phyloP scores from a whole-genome alignment of 1,140 invertebrate species.

The Nylanderia fulva region DNA sequence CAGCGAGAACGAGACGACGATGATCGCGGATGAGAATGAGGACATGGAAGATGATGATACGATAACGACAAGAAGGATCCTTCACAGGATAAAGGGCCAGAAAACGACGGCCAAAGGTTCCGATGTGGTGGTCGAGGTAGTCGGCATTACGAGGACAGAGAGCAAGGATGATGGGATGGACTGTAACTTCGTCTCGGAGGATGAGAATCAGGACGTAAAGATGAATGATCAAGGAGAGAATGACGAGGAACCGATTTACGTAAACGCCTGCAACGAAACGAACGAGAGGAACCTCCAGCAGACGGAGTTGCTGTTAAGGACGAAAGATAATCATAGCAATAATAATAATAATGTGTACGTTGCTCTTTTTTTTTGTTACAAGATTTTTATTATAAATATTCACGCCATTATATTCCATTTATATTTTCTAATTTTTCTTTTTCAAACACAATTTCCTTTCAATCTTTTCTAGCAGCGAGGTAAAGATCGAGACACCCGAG shows the following conservation, averaged over 20 bases:
- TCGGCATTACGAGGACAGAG: constrained; percentile 76
- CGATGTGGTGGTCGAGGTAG: constrained; percentile 15
- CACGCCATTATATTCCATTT: neutral
- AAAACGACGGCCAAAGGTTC: constrained; percentile 46
- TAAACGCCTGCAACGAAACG: constrained; percentile 78
- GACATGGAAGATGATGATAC: constrained; percentile 49
- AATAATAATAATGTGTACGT: constrained; percentile 74
- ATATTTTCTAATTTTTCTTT: neutral
- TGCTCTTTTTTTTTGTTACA: neutral
- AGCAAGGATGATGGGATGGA: constrained; percentile 84
- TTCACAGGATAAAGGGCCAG: constrained; percentile 47
- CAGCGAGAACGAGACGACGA: constrained; percentile 75
- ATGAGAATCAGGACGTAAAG: constrained; percentile 72
- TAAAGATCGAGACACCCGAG: constrained; percentile 87
- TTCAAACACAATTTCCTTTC: neutral
- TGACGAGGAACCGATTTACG: constrained; percentile 81
- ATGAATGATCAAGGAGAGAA: constrained; percentile 33
- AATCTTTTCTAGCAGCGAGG: constrained; percentile 64
- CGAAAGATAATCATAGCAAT: constrained; percentile 70
- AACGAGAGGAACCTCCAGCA: constrained; percentile 72
- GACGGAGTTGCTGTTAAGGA: neutral
- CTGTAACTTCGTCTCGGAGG: constrained; percentile 81
- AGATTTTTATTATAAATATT: constrained; percentile 13
- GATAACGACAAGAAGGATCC: constrained; percentile 47
- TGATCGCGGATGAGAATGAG: constrained; percentile 64